Evolutionary conservation across 2,113 vertebrate species (phyloP).

Genomic region (Aptenodytes forsteri): DNA sequence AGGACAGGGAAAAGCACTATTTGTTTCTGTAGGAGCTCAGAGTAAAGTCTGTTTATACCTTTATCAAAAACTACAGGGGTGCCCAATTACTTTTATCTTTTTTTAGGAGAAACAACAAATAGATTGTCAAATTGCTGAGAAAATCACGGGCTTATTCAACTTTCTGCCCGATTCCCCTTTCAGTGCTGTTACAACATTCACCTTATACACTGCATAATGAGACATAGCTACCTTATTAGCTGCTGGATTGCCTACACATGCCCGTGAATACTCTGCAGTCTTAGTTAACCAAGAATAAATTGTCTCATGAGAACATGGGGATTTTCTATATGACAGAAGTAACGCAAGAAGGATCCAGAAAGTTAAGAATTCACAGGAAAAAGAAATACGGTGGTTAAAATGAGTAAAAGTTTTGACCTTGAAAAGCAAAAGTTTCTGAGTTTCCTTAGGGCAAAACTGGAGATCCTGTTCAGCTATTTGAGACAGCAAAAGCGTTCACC

Average conservation of each 20-base stretch:
- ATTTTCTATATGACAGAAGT: not conserved
- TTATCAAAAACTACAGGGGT: not conserved
- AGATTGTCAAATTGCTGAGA: not conserved
- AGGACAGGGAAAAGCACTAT: not conserved
- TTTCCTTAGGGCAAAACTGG: not conserved
- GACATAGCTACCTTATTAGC: not conserved
- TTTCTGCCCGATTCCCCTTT: not conserved
- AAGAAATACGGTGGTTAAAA: not conserved
- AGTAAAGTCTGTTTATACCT: not conserved
- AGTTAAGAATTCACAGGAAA: not conserved
- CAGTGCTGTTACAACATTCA: not conserved
- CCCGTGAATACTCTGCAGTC: not conserved
- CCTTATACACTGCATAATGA: not conserved
- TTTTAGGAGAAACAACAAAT: not conserved
- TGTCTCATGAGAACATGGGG: not conserved
- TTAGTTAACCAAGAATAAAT: not conserved
- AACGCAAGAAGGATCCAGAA: not conserved
- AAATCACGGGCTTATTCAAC: not conserved
- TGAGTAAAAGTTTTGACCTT: not conserved
- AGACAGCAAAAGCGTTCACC: not conserved
- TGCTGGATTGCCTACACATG: not conserved
- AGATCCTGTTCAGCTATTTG: not conserved
- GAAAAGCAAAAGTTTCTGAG: not conserved
- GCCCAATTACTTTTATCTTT: not conserved
- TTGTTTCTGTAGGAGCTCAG: not conserved